Conservation (phyloP, 2,888 invertebrate genomes). For the Lithophane leautieri region DNA sequence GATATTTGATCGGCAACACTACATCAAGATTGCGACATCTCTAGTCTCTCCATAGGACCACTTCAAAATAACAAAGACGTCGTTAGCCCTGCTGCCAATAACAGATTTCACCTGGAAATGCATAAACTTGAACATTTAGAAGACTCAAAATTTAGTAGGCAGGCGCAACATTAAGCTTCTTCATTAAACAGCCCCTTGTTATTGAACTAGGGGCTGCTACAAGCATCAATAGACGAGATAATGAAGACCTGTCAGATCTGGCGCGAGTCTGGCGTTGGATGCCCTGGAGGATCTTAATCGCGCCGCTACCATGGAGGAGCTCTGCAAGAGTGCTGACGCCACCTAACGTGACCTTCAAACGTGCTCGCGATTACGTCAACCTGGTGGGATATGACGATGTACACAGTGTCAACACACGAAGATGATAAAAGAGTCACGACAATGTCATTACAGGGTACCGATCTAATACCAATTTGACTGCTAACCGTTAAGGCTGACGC, state of each 20-base stretch:
- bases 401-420: neutral
- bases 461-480: neutral
- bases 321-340: neutral
- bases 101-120: neutral
- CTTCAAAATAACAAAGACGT: neutral
- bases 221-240: too few species aligned
- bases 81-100: neutral
- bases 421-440: neutral
- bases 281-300: too few species aligned
- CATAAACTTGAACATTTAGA: neutral
- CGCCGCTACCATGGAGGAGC: too few species aligned
- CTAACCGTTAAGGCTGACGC: neutral
- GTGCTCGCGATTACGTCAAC: neutral
- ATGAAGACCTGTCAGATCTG: too few species aligned
- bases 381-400: neutral
- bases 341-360: neutral
- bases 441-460: neutral
- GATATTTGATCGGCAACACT: neutral
- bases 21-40: neutral
- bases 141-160: neutral
- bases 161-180: neutral
- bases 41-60: neutral
- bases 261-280: too few species aligned
- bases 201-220: neutral
- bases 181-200: neutral